Evolutionary conservation across 2,797 vertebrate genomes (phyloP).

Genomic region (Sylvia borin): DNA sequence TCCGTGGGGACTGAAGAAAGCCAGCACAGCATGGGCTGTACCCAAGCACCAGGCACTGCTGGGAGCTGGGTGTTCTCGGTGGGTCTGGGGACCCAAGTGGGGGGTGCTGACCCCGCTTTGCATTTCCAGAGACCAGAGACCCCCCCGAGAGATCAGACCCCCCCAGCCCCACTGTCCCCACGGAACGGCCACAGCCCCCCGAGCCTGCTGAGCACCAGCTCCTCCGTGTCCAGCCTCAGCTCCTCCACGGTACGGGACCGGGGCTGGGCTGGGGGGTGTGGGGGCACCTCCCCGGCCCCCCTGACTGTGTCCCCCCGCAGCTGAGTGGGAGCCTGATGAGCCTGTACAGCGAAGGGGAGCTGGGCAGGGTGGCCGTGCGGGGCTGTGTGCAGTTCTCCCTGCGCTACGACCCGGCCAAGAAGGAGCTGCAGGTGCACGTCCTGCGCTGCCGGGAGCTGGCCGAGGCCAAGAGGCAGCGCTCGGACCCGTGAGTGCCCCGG

Average conservation of each 20-base stretch:
- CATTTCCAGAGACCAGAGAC: background rate
- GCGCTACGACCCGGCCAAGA: conserved; percentile 78
- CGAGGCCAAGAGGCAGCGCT: conserved; percentile 84
- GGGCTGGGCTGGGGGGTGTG: rapidly evolving
- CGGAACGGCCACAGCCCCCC: conserved; percentile 2
- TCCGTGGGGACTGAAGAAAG: background rate
- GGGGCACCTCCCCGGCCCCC: background rate
- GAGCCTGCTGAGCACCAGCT: conserved; percentile 75
- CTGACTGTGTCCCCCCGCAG: conserved; percentile 32
- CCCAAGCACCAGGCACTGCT: background rate
- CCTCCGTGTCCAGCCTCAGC: conserved; percentile 84
- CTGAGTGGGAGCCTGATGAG: conserved; percentile 92
- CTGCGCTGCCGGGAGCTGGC: conserved; percentile 89
- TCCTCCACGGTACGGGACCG: conserved; percentile 74
- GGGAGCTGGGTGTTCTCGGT: background rate
- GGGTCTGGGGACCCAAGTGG: background rate
- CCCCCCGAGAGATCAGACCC: background rate
- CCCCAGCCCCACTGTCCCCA: background rate
- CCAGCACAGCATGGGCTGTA: rapidly evolving
- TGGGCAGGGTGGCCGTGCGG: conserved; percentile 82
- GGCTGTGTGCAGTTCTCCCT: conserved; percentile 89
- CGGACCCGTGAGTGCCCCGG: conserved; percentile 87
- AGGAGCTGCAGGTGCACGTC: conserved; percentile 87
- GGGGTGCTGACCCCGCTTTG: background rate
- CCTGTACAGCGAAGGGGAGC: conserved; percentile 88